Evolutionary conservation across 2,797 vertebrate genomes (phyloP), one percentile per base, ranked within the genome.

Genomic region (Zalophus californianus): DNA sequence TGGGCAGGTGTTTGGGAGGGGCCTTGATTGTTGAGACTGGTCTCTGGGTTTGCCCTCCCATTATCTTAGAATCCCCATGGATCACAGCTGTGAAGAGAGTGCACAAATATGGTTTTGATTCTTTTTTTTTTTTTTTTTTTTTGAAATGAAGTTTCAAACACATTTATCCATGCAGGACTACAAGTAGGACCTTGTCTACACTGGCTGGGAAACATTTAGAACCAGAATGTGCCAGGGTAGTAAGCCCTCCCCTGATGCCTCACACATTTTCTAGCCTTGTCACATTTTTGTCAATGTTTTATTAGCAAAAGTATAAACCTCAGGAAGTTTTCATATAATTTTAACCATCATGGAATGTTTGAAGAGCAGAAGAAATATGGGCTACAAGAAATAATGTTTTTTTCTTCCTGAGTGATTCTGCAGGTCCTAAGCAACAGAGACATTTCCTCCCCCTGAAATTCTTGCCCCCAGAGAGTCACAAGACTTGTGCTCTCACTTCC

Each of bases 281-380:
- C 60, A 66, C 62, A 32, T 75, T 54, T 96, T 93, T 93, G 15
- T 56, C 64, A 82, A 8, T 70, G 25, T 68, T 86, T 94, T 93
- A 83, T 73, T 44, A 95, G 50, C 29, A 72, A 48, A 91, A 87
- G 44, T n/a, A 1, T 93, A 68, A 91, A 44, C 73, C 8, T 92
- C 7, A 90, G 83, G 38, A 93, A 18, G 25, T 85, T 84, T 84
- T 58, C 79, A 56, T n/a, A 38, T 35, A 90, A 84, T 90, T 96
- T 92, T 84, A 96, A 56, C 29, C n/a, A 32, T 79, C 16, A 4
- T 21, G n/a, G 35, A 56, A 52, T 86, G n/a, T 82, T 62, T 62
- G 93, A 75, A 44, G 38, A 83, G 23, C 41, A 73, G 78, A 92
- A 91, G 44, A 92, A 82, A 66, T 66, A 70, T 5, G 29, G 29